Evolutionary conservation across 1,140 invertebrate genomes (phyloP), one percentile per base, ranked within the genome.

Genomic region (Brachionus manjavacas): DNA sequence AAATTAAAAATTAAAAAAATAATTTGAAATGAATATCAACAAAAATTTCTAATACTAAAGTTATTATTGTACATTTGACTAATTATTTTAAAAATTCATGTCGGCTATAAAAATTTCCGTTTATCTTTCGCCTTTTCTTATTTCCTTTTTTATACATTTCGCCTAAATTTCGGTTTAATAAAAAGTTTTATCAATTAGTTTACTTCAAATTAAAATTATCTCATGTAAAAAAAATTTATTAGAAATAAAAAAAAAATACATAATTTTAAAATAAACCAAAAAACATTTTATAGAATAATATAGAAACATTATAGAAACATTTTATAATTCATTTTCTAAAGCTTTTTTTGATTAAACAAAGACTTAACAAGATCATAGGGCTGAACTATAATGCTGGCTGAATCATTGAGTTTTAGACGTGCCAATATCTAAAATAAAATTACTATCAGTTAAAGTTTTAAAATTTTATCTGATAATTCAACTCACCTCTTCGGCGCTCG

Each of bases 361-460:
- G 72, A 20, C 41, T 76, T 76, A 14, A 76, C 72, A 49, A 76
- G 72, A 16, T 76, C 72, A 28, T 76, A 49, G 8, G 72, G 72
- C 9, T 76, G 72, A 3, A 76, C 43, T 12, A 76, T 3, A 76
- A 76, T 49, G 49, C 72, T 76, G 1, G 43, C 72, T 25, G 72
- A 49, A 49, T 76, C 72, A 28, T 76, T 76, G 20, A 49, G n/a
- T 76, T 76, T 76, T 23, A 76, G 14, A 20, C 72, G 39, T 25
- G 72, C 72, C 20, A 76, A 49, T 49, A 76, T 76, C 72, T 76
- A n/a, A 12, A 74, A 41, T 35, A 46, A 74, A 46, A 74, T 41
- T 0, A 14, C 25, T 20, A 16, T 7, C 7, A 9, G 14, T 0
- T 2, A 12, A 68, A 68, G n/a, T 2, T 70, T 66, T 9, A 12